Evolutionary conservation across 2,797 vertebrate genomes (phyloP), one percentile per base, ranked within the genome.

Genomic region (Trachops cirrhosus): DNA sequence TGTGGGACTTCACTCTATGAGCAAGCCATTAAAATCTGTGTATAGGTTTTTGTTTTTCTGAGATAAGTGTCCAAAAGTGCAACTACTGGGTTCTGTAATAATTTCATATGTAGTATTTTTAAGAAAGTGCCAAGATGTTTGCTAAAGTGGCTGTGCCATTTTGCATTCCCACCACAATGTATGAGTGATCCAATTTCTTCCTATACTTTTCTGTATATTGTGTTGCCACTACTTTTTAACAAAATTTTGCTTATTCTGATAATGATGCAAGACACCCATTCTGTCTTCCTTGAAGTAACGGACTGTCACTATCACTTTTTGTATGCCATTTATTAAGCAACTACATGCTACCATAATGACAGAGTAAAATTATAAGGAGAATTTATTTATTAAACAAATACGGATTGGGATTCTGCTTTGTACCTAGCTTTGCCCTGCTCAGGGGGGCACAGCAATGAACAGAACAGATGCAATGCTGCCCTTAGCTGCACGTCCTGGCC

Each of bases 381-480:
- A 18, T 34, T 15, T 9, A 19, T 50, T 64, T 19, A n/a, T 19
- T 41, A 50, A 15, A 15, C 10, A 29, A 22, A n/a, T 2, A n/a
- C 5, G 7, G 32, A 21, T 34, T 5, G 0, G 3, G 24, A 15
- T 1, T 15, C 37, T 54, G 34, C 70, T 29, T 9, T n/a, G 44
- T 9, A n/a, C 12, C 11, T 8, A 34, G 24, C 1, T 0, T 29
- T 4, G 24, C 29, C 21, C 2, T 34, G 9, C 10, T 37, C 6
- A 15, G 9, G 5, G 6, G 29, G 15, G 29, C 0, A 1, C 7
- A 18, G 1, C 22, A 16, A 0, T 4, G 5, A 19, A 4, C 0
- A 19, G 22, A 1, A 5, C 5, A 41, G 54, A 3, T 0, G 0
- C 2, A 3, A 9, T 0, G 1, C 2, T 19, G 22, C 7, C 10